These are phyloP conservation scores for Rhorus exstirpatorius DNA, from an alignment of 2,888 invertebrate species.

Conservation along the genomic window DNA sequence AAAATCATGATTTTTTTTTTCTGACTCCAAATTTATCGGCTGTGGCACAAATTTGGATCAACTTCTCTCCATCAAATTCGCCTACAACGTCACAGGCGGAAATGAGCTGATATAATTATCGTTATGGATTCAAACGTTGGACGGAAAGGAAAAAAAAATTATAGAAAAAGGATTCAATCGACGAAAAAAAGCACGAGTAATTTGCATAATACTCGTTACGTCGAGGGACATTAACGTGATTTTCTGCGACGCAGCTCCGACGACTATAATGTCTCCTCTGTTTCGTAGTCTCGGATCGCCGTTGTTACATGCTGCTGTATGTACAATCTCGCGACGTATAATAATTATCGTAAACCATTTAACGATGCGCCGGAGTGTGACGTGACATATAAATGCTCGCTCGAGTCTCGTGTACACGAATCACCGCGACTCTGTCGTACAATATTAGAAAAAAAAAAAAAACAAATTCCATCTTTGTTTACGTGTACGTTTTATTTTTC, in stretches of 20 bases:
- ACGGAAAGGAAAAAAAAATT: conserved; percentile 18
- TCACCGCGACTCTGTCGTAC: too few species aligned
- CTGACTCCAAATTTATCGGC: background rate
- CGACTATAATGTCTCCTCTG: conserved; percentile 62
- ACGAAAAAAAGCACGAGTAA: conserved; percentile 60
- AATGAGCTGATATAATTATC: conserved; percentile 66
- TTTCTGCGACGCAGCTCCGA: conserved; percentile 52
- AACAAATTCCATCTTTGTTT: too few species aligned
- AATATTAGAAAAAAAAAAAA: too few species aligned
- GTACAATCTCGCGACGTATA: conserved; percentile 67
- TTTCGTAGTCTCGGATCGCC: conserved; percentile 39
- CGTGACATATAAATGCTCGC: conserved; percentile 60
- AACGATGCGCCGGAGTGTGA: conserved; percentile 62
- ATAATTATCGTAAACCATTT: conserved; percentile 70
- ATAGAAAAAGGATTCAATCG: conserved; percentile 42
- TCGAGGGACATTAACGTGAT: conserved; percentile 69
- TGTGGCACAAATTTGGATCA: conserved; percentile 25
- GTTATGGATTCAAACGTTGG: conserved; percentile 59
- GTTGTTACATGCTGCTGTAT: conserved; percentile 42
- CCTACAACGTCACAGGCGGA: conserved; percentile 53
- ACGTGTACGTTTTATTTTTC: background rate
- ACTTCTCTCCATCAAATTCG: conserved; percentile 34
- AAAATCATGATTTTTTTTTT: too few species aligned
- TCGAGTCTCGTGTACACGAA: conserved; percentile 32
- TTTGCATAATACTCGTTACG: conserved; percentile 68